Percentiles rank a stretch among this genome's conserved stretches.
phyloP scores from a whole-genome alignment of 2,113 vertebrate genomes.

The Corydoras sp. region DNA sequence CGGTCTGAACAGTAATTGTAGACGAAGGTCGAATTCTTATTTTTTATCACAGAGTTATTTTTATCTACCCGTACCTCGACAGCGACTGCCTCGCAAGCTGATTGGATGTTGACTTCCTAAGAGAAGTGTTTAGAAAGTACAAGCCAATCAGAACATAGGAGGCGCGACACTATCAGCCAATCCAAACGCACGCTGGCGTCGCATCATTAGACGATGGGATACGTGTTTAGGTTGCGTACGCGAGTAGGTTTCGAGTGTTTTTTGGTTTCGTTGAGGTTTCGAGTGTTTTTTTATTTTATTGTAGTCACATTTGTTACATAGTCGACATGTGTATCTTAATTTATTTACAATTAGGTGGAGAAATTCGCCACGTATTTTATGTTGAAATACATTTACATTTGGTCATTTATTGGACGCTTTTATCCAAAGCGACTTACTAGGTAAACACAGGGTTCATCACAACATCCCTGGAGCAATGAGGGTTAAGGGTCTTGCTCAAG shows the following conservation, averaged over 20 bases:
- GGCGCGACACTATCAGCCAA: constrained; percentile 10
- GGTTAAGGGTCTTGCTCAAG: too few species aligned
- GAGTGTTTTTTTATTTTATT: too few species aligned
- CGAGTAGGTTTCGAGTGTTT: not conserved
- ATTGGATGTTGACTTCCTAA: not conserved
- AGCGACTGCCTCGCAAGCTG: not conserved
- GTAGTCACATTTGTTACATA: too few species aligned
- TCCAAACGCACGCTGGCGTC: not conserved
- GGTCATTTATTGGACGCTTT: too few species aligned
- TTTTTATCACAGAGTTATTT: not conserved
- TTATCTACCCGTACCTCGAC: not conserved
- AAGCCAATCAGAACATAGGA: not conserved
- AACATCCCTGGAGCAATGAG: too few species aligned
- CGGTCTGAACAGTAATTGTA: too few species aligned
- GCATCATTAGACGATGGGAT: not conserved
- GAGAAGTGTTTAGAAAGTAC: not conserved
- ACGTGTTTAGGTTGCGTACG: not conserved
- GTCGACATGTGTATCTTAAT: too few species aligned
- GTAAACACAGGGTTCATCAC: too few species aligned
- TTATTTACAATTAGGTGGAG: too few species aligned
- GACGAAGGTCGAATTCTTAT: not conserved
- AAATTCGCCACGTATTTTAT: too few species aligned
- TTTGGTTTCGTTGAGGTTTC: not conserved
- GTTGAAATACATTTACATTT: too few species aligned
- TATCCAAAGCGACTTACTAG: too few species aligned